A percentile compares a stretch with the other conserved stretches of the same genome.
These are phyloP conservation scores for Buphagus erythrorhynchus DNA, from an alignment of 2,797 vertebrate genomes.

Conservation along the genomic window DNA sequence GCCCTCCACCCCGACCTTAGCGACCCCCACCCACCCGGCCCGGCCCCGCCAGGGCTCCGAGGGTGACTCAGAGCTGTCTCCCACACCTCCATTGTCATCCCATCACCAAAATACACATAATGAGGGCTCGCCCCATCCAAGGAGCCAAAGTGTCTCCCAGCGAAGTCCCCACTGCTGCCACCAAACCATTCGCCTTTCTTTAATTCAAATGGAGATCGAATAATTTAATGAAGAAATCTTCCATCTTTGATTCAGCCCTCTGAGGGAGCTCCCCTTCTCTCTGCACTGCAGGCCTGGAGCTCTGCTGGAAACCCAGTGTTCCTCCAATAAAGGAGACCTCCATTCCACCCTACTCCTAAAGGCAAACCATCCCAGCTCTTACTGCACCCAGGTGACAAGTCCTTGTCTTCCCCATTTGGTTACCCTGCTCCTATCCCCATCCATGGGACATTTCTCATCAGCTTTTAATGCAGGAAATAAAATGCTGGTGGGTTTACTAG, in stretches of 20 bases:
- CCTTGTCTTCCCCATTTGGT: neutral
- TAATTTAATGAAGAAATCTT: neutral
- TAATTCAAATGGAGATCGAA: neutral
- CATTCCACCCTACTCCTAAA: fast-evolving
- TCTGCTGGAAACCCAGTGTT: neutral
- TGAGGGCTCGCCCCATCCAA: neutral
- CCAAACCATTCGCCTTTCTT: neutral
- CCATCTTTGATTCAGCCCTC: neutral
- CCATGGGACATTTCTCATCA: neutral
- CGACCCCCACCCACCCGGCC: constrained; percentile 7
- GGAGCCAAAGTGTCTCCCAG: constrained; percentile 48
- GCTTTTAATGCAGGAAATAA: neutral
- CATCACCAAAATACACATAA: constrained; percentile 55
- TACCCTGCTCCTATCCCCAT: neutral
- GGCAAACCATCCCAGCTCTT: neutral
- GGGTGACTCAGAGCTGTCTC: constrained; percentile 46
- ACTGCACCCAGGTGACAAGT: fast-evolving
- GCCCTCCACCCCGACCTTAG: neutral
- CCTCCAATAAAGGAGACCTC: fast-evolving
- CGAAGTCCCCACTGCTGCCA: neutral
- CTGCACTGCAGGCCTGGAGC: fast-evolving
- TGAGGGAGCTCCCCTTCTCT: neutral
- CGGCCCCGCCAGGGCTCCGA: neutral
- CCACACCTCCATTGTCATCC: constrained; percentile 62
- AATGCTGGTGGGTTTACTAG: neutral